Conservation (phyloP, 2,113 vertebrate species). For the Leiothrix lutea region DNA sequence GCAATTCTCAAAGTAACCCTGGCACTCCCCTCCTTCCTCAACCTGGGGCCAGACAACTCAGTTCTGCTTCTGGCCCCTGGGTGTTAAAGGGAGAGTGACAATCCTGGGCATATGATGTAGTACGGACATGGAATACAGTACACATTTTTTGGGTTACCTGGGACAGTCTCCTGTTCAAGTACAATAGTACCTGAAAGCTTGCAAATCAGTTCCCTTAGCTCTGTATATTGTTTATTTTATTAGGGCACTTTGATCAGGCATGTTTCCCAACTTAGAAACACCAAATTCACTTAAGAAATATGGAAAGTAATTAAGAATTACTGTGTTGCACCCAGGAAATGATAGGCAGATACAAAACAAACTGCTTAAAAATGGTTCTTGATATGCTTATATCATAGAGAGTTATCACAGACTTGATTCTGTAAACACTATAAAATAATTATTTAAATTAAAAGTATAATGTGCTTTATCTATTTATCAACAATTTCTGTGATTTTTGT, state of each 20-base stretch:
- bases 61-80: not conserved
- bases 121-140: not conserved
- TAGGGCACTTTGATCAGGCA: not conserved
- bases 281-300: not conserved
- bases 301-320: not conserved
- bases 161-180: not conserved
- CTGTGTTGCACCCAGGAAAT: not conserved
- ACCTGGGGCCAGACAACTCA: rapidly evolving
- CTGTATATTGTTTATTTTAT: not conserved
- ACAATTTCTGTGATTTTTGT: not conserved
- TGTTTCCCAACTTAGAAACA: not conserved
- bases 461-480: not conserved
- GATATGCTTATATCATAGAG: not conserved
- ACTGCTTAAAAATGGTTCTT: not conserved
- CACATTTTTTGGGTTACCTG: not conserved
- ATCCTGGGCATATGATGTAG: not conserved
- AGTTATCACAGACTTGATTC: not conserved
- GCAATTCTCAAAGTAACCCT: not conserved
- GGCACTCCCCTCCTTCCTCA: not conserved
- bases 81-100: not conserved
- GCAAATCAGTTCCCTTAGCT: not conserved
- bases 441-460: not conserved
- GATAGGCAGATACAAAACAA: not conserved
- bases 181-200: not conserved
- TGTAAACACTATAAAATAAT: not conserved